Base-by-base conservation (phyloP, 2,113 vertebrate genomes). In the human (Homo sapiens) region DNA sequence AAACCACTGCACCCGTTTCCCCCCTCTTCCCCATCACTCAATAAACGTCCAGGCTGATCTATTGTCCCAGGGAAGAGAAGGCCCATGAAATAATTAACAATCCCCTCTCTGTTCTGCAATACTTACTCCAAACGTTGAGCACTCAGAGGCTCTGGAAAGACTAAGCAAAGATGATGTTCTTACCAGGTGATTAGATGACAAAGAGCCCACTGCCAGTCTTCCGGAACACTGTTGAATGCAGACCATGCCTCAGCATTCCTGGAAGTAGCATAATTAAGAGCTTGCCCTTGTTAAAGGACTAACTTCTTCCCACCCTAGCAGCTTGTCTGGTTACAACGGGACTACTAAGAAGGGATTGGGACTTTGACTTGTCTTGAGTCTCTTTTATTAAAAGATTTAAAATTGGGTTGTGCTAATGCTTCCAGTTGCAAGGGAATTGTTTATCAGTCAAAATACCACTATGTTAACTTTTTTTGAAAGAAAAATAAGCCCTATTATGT, bases 181-280 rank as follows among this genome's bases (percentile, higher is more conserved):
- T 96, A 93, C 96, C 97, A 97, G 92, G 92, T 89, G 92, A 97
- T 98, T 97, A 98, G 95, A 96, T 97, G 95, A 97, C 98, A 98
- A 97, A 97, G 89, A 96, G 80, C 43, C 89, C 14, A 1, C 73
- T 68, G 84, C 93, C 90, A 73, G 66, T 93, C 95, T 97, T 97
- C 94, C 55, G 61, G 92, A 97, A 86, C 61, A 50, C 89, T 5
- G 55, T 50, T 97, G 92, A 98, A 95, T 94, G 86, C 81, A 90
- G 79, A 76, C 92, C 55, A 48, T 80, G 92, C 70, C 90, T 97
- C 94, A 88, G 95, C 92, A 96, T 91, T 97, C 95, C 94, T 80
- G 79, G 48, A 96, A 80, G 79, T 30, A 50, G 61, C 6, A 43
- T 95, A 95, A 97, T 98, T 98, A 98, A 97, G 82, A 43, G 59